Base-by-base conservation (phyloP, 2,888 invertebrate species). In the Rotaria macrura region DNA sequence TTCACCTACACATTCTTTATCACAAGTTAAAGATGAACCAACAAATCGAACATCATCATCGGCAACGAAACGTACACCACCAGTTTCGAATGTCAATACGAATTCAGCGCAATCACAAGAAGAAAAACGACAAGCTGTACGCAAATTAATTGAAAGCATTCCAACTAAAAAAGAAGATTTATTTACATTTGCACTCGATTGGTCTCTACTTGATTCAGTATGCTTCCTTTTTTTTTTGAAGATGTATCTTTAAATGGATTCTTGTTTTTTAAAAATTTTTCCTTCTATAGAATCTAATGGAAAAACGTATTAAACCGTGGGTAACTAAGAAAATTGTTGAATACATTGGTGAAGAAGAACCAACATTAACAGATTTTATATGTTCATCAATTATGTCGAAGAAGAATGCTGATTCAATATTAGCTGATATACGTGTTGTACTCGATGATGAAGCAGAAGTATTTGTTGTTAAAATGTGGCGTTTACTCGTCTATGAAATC, bases 391-490 rank as follows among this genome's bases (percentile, higher is more conserved):
- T 99, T 88, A 93, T 96, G 91, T 95, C 95, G 34, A 95, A 96
- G 87, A 95, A 95, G 89, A 94, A 95, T 88, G 98, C 99, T 65
- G 95, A 95, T 91, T 94, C 95, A 89, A 96, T 99, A 90, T 93
- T 99, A 86, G 95, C 96, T 91, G 99, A 99, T 93, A 96, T 99
- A 89, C 95, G 96, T 92, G 97, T 98, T 97, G 98, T 99, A 88
- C 93, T 99, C 89, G 99, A 99, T 91, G 98, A 99, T 91, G 99
- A 99, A 92, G 99, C 99, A 7, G 98, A 99, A 92, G 97, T 97
- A 88, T 99, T 99, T 93, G 97, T 99, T 89, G 97, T 99, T 88
- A 99, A 99, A 93, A 96, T 99, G 97, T 99, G 99, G 99, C 93
- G 99, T 88, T 93, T 99, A 89, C 93, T 99, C 88, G 98, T 99